Percentiles rank a stretch among this genome's conserved stretches.
phyloP scores from a whole-genome alignment of 2,113 vertebrate genomes.

The Neotoma lepida region DNA sequence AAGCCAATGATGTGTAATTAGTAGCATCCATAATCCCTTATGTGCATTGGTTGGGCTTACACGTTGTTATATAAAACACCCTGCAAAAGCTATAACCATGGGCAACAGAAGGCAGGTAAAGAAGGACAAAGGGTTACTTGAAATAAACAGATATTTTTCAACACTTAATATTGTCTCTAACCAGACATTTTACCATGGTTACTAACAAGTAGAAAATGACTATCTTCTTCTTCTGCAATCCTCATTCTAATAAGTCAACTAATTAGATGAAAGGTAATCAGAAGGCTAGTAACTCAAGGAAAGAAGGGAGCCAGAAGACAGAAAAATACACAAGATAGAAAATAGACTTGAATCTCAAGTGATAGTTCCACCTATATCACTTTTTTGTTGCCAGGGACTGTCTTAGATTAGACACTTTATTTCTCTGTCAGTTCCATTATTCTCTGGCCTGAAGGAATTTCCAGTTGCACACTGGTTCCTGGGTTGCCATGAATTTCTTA shows the following conservation, averaged over 20 bases:
- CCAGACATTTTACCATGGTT: slow-evolving; percentile 37
- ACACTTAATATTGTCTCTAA: slow-evolving; percentile 12
- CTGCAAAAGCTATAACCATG: background rate
- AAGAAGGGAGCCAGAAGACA: background rate
- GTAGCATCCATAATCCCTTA: background rate
- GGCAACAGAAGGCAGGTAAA: background rate
- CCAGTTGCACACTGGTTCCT: slow-evolving; percentile 28
- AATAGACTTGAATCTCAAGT: background rate
- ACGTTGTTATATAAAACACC: background rate
- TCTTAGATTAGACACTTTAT: slow-evolving; percentile 32
- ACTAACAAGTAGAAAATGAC: slow-evolving; percentile 53
- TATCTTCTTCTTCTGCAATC: background rate
- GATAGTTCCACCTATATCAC: background rate
- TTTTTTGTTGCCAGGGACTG: slow-evolving; percentile 30
- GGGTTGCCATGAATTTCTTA: slow-evolving; percentile 30
- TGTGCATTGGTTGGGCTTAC: background rate
- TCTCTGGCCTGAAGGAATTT: slow-evolving; percentile 43
- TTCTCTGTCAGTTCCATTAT: slow-evolving; percentile 36
- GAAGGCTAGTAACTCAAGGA: background rate
- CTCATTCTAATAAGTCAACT: background rate
- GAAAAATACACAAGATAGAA: slow-evolving; percentile 20
- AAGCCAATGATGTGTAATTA: slow-evolving; percentile 25
- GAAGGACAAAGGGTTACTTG: background rate
- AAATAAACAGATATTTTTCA: slow-evolving; percentile 51
- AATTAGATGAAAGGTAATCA: slow-evolving; percentile 36